Base-by-base conservation (phyloP, 2,113 vertebrate genomes). In the Bombycilla garrulus region DNA sequence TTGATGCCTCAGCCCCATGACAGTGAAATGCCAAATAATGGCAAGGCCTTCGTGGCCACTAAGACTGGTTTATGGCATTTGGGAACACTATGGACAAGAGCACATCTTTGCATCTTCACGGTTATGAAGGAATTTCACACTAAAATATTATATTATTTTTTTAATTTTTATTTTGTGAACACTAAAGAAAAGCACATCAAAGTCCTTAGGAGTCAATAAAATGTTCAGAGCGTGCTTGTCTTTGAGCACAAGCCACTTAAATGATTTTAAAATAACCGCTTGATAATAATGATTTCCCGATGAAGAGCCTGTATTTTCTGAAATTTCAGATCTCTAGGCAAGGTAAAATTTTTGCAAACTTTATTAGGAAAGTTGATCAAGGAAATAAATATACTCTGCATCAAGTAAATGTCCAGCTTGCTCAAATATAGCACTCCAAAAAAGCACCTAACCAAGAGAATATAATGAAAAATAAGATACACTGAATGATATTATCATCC, bases 81-180 rank as follows among this genome's bases (percentile, higher is more conserved):
- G 22, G 35, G 20, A 60, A 9, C 25, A 20, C 31, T 0, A 2
- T 18, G 70, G 26, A 40, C 44, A 60, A 38, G 3, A 19, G 8
- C 14, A 35, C 3, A 54, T 0, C 10, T 88, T 60, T 40, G 13
- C 13, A 61, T 35, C 16, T 6, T 47, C 44, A 15, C 0, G 4
- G 21, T 61, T 24, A 22, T 33, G 15, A 62, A 53, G 17, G 29
- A 71, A 67, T 20, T 57, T 73, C 33, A 24, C 3, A 11, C 8
- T 33, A 10, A 24, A n/a, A 4, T 36, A 5, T 42, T 10, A 42
- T 42, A 13, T 25, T 31, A 11, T 18, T 35, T 51, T n/a, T 21
- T 60, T n/a, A 26, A 18, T 36, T 54, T 61, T 47, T 56, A 3
- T 24, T 66, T 45, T 65, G 5, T 56, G 12, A 89, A 20, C 11